Percentiles rank a stretch among this genome's conserved stretches.
These are phyloP conservation scores for Leptinotarsa defecta DNA, from an alignment of 1,140 invertebrate genomes.

Conservation along the genomic window DNA sequence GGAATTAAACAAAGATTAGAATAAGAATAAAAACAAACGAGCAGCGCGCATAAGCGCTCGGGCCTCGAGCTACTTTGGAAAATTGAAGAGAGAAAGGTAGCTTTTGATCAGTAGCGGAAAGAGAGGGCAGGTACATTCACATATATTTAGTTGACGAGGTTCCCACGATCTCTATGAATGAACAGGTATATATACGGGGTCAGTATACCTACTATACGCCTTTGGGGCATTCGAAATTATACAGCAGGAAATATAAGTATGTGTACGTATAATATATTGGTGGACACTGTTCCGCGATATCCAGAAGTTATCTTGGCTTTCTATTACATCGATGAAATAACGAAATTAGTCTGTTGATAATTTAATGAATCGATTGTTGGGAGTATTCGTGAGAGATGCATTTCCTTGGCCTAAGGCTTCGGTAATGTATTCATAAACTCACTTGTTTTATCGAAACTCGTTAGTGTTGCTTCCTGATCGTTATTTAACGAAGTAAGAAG, in stretches of 20 bases:
- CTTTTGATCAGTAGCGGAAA: slow-evolving; percentile 16
- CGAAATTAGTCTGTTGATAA: not conserved
- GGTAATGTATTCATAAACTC: too few relatives aligned
- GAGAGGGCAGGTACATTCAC: slow-evolving; percentile 27
- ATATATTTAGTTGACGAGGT: slow-evolving; percentile 33
- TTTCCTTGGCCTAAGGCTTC: not conserved
- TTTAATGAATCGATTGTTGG: slow-evolving; percentile 1
- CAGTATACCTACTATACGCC: slow-evolving; percentile 44
- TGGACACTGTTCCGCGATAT: not conserved
- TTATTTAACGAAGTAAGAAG: too few relatives aligned
- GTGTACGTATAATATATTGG: slow-evolving; percentile 10
- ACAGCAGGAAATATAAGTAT: slow-evolving; percentile 40
- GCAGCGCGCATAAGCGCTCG: slow-evolving; percentile 13
- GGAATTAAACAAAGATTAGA: slow-evolving; percentile 7
- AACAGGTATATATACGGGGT: slow-evolving; percentile 46
- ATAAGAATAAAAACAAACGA: slow-evolving; percentile 19
- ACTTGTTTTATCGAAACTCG: too few relatives aligned
- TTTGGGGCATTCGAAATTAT: slow-evolving; percentile 39
- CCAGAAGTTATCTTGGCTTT: slow-evolving; percentile 2
- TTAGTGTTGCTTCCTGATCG: too few relatives aligned
- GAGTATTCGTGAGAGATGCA: not conserved
- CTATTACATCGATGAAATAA: not conserved
- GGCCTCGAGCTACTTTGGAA: slow-evolving; percentile 35
- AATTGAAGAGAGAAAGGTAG: slow-evolving; percentile 22
- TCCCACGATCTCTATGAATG: slow-evolving; percentile 47